Percentiles rank a stretch among this genome's conserved stretches.
Evolutionary conservation across 2,113 vertebrate species (phyloP).

Genomic region (Zosterops hypoxanthus): DNA sequence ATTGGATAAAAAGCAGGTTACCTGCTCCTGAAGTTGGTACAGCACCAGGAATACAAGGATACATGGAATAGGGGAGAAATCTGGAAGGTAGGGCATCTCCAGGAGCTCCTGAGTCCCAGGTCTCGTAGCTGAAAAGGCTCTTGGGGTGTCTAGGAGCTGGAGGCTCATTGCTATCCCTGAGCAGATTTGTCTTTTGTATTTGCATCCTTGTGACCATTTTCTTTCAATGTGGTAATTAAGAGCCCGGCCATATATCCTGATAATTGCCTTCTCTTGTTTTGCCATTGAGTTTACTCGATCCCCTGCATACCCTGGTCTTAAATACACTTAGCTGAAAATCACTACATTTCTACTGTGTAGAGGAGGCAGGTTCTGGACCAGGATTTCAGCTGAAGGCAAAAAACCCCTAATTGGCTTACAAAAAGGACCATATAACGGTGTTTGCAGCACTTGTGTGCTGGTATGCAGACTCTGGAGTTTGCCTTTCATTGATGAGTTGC

Average conservation of each 20-base stretch:
- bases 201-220: not conserved
- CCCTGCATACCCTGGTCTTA: not conserved
- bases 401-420: fast-evolving
- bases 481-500: not conserved
- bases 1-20: not conserved
- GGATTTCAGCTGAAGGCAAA: not conserved
- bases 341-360: not conserved
- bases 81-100: not conserved
- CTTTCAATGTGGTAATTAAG: not conserved
- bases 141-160: not conserved
- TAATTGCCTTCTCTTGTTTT: not conserved
- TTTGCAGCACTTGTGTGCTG: not conserved
- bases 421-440: not conserved
- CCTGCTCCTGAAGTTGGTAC: not conserved
- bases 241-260: not conserved
- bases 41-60: not conserved
- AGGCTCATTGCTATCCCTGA: not conserved
- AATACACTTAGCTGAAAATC: not conserved
- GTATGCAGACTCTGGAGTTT: not conserved
- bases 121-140: not conserved
- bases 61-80: not conserved
- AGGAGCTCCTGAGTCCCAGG: not conserved
- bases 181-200: not conserved
- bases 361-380: not conserved
- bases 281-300: not conserved